Evolutionary conservation across 2,888 invertebrate genomes (phyloP).

Genomic region (Trachelus iudaicus): DNA sequence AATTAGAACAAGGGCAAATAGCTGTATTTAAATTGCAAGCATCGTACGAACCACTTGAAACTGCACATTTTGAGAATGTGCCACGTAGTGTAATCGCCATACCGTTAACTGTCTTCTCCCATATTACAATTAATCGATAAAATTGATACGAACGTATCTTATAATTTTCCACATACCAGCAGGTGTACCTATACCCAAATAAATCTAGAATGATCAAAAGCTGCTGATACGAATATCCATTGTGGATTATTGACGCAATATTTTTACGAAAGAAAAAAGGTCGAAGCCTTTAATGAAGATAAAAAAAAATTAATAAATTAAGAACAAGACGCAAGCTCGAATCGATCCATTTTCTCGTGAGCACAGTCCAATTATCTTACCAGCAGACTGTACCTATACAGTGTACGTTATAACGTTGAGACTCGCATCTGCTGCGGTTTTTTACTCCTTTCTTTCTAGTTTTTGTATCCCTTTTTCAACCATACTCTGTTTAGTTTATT

Average conservation of each 20-base stretch:
- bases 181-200: background rate
- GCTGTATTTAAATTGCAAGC: background rate
- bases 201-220: background rate
- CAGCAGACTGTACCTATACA: background rate
- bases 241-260: background rate
- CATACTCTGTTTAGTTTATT: background rate
- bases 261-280: background rate
- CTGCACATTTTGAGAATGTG: background rate
- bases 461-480: background rate
- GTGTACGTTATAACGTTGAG: background rate
- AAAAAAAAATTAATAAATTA: background rate
- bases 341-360: background rate
- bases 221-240: background rate
- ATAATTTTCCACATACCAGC: background rate
- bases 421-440: background rate
- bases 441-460: background rate
- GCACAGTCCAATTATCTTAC: background rate
- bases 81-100: background rate
- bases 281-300: background rate
- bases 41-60: background rate
- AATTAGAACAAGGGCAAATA: background rate
- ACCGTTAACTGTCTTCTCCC: background rate
- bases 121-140: too few relatives aligned
- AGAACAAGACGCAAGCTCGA: background rate
- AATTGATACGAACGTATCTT: background rate